phyloP scores from a whole-genome alignment of 1,140 invertebrate genomes.

The Choristoneura fumiferana region DNA sequence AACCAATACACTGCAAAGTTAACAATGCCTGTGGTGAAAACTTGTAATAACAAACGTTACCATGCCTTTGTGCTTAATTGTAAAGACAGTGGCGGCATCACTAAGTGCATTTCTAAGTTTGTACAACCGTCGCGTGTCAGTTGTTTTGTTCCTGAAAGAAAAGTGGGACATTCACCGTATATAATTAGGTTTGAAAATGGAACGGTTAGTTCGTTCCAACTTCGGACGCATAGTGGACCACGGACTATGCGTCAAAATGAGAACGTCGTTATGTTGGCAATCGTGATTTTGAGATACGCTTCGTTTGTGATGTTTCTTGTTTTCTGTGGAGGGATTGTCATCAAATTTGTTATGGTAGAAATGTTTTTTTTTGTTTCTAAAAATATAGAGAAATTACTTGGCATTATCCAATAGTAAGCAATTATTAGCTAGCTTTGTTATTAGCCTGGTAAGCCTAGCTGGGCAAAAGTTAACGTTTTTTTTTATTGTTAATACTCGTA shows the following conservation, averaged over 20 bases:
- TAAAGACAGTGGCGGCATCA: not conserved
- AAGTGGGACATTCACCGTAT: slow-evolving; percentile 65
- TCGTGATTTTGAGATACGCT: not conserved
- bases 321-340: no score
- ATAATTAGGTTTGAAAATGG: slow-evolving; percentile 38
- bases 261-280: no score
- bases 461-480: no score
- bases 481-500: no score
- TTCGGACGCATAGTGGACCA: slow-evolving; percentile 1
- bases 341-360: no score
- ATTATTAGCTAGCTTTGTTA: no score
- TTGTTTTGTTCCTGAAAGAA: slow-evolving; percentile 52
- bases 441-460: no score
- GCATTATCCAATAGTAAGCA: no score
- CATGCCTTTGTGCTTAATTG: not conserved
- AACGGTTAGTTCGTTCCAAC: slow-evolving; percentile 30
- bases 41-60: not conserved
- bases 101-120: slow-evolving; percentile 3
- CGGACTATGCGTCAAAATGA: not conserved
- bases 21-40: not conserved
- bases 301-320: not conserved
- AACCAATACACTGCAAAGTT: no score
- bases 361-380: no score
- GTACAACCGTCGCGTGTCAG: slow-evolving; percentile 39
- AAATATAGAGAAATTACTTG: no score